A percentile compares a stretch with the other conserved stretches of the same genome.
Evolutionary conservation across 2,888 invertebrate species (phyloP).

Genomic region (Phrixothrix hirtus): DNA sequence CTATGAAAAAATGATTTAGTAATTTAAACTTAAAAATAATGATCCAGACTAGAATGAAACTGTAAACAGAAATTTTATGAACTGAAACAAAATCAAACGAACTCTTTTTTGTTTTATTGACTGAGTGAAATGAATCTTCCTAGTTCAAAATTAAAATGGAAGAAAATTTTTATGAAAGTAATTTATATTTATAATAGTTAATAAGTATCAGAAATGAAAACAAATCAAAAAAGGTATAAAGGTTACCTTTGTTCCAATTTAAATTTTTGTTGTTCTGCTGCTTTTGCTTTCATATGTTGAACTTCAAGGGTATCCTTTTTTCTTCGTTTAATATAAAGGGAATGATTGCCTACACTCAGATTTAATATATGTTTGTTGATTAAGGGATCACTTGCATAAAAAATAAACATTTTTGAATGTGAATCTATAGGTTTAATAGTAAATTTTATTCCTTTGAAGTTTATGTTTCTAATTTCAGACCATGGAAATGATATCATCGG

Average conservation of each 20-base stretch:
- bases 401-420: conserved; percentile 97
- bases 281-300: conserved; percentile 99
- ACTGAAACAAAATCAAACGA: too few relatives aligned
- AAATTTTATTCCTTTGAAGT: conserved; percentile 98
- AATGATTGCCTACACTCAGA: conserved; percentile 99
- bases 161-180: too few relatives aligned
- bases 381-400: conserved; percentile 93
- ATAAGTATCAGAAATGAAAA: too few relatives aligned
- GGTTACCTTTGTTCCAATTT: conserved; percentile 90
- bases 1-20: conserved; percentile 61
- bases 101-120: too few relatives aligned
- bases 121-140: too few relatives aligned
- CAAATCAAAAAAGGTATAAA: too few relatives aligned
- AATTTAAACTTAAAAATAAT: too few relatives aligned
- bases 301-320: conserved; percentile 99
- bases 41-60: too few relatives aligned
- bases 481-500: conserved; percentile 99
- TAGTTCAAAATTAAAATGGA: too few relatives aligned
- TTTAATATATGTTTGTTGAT: conserved; percentile 98
- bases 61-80: too few relatives aligned
- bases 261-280: conserved; percentile 86
- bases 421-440: conserved; percentile 99
- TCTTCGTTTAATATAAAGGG: conserved; percentile 95
- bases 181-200: too few relatives aligned
- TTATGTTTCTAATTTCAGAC: conserved; percentile 99